Percentiles rank a stretch among this genome's conserved stretches.
These are phyloP conservation scores for Melanocharis versteri DNA, from an alignment of 2,113 vertebrate genomes.

Conservation along the genomic window DNA sequence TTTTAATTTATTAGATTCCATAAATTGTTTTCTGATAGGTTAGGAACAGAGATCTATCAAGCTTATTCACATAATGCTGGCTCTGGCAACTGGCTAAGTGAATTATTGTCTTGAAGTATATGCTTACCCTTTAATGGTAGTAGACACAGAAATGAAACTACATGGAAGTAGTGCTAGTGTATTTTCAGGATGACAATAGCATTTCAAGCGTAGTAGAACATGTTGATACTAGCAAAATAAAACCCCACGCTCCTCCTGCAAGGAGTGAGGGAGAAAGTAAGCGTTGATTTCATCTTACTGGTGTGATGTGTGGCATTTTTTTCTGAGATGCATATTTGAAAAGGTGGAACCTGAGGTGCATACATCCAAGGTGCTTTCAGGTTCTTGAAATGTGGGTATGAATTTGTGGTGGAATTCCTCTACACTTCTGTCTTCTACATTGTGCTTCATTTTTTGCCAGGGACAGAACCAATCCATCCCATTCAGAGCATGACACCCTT, in stretches of 20 bases:
- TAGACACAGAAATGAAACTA: neutral
- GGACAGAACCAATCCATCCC: neutral
- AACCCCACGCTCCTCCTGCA: neutral
- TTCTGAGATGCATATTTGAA: neutral
- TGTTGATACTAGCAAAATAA: neutral
- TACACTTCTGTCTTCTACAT: neutral
- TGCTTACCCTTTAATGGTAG: neutral
- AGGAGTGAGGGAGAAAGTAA: neutral
- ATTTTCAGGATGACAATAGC: neutral
- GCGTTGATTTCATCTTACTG: fast-evolving
- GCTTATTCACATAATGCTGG: slow-evolving; percentile 44
- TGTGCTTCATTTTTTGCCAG: neutral
- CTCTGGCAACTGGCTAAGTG: slow-evolving; percentile 52
- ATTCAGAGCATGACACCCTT: neutral
- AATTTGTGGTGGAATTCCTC: neutral
- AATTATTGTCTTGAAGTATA: slow-evolving; percentile 50
- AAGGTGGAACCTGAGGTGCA: neutral
- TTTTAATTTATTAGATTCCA: slow-evolving; percentile 68
- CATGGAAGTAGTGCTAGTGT: neutral
- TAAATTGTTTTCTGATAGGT: slow-evolving; percentile 65
- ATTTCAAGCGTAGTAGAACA: neutral
- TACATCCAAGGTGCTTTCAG: neutral
- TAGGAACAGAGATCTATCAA: slow-evolving; percentile 46
- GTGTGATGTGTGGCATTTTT: neutral
- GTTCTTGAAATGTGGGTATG: neutral